Evolutionary conservation across 2,797 vertebrate species (phyloP).

Genomic region (Diglossa cyanea): DNA sequence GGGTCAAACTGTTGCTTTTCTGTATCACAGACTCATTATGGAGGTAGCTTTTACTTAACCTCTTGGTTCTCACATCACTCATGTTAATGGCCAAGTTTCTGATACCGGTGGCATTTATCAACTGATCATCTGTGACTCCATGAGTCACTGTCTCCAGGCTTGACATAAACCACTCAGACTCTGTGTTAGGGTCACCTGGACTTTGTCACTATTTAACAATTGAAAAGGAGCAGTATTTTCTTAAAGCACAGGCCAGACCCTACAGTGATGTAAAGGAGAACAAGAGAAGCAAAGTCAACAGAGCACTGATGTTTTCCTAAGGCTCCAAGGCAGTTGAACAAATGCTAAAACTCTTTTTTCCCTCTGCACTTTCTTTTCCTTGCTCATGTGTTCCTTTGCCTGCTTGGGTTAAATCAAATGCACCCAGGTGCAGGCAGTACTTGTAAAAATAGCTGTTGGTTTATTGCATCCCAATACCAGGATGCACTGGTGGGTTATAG

Average conservation of each 20-base stretch:
- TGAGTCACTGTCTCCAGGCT: conserved; percentile 54
- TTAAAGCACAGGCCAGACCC: conserved; percentile 2
- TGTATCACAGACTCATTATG: neutral
- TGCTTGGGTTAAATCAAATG: neutral
- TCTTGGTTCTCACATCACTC: conserved; percentile 64
- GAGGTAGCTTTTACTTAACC: conserved; percentile 63
- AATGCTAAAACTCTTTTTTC: neutral
- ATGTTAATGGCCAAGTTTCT: conserved; percentile 59
- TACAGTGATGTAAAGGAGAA: neutral
- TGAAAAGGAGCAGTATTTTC: conserved; percentile 47
- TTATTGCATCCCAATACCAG: neutral
- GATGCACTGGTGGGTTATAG: neutral
- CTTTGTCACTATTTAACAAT: conserved; percentile 61
- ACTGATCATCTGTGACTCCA: conserved; percentile 57
- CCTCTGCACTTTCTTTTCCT: neutral
- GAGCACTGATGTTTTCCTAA: neutral
- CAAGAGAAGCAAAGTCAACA: conserved; percentile 1
- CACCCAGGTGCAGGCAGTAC: neutral
- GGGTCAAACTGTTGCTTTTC: neutral
- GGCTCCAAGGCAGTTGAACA: neutral
- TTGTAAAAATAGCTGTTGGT: neutral
- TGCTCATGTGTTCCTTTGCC: neutral
- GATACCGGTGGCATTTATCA: conserved; percentile 58
- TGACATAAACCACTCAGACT: conserved; percentile 61
- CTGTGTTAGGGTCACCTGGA: conserved; percentile 52